A percentile compares a stretch with the other conserved stretches of the same genome.
phyloP scores from a whole-genome alignment of 35 echinoderm and acorn worm species.

The Stichopus chloronotus region DNA sequence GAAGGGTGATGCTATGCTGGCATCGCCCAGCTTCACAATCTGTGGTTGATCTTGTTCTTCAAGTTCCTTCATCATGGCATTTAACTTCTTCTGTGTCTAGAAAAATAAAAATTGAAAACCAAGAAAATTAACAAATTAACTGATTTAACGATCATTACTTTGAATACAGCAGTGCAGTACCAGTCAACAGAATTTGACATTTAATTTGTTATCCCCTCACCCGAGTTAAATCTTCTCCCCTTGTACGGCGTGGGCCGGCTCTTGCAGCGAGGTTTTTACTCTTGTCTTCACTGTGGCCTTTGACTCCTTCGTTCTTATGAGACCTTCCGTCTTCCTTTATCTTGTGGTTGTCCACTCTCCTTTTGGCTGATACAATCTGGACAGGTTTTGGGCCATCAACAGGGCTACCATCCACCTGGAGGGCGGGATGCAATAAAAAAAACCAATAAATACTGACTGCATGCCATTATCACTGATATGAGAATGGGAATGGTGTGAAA shows the following conservation, averaged over 20 bases:
- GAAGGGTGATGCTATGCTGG: conserved; percentile 98
- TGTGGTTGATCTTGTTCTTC: conserved; percentile 91
- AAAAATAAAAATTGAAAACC: neutral
- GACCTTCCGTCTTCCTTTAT: neutral
- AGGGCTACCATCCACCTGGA: conserved; percentile 22
- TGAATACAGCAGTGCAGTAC: too few relatives aligned
- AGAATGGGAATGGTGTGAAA: too few relatives aligned
- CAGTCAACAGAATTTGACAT: neutral
- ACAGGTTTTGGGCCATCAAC: conserved; percentile 27
- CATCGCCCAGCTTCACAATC: conserved; percentile 94
- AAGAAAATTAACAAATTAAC: neutral
- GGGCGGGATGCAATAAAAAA: neutral
- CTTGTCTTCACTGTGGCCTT: conserved; percentile 32
- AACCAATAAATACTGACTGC: too few relatives aligned
- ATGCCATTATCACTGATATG: too few relatives aligned
- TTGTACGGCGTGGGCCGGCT: conserved; percentile 8
- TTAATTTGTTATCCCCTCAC: neutral
- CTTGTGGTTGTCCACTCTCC: neutral
- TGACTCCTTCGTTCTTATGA: conserved; percentile 32
- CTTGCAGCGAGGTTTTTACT: neutral
- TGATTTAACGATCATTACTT: neutral
- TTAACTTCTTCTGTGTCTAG: conserved; percentile 79
- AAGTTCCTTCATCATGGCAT: conserved; percentile 94
- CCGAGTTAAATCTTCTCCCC: conserved; percentile 85
- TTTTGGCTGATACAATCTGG: conserved; percentile 14